Evolutionary conservation across 2,113 vertebrate genomes (phyloP).

Genomic region (Carlito syrichta): DNA sequence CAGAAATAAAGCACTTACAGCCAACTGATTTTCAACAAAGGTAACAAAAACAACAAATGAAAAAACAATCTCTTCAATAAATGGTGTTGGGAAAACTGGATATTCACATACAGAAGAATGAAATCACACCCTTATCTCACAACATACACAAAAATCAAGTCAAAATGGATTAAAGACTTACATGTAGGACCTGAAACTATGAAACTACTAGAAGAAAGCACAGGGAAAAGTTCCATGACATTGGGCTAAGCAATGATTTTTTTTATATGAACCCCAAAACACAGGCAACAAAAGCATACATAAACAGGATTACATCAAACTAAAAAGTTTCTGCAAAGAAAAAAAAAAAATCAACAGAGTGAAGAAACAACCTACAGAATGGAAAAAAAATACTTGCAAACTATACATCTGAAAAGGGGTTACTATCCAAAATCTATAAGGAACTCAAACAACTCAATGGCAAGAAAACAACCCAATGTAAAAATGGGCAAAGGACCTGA

Average conservation of each 20-base stretch:
- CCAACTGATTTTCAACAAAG: not conserved
- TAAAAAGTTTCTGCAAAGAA: not conserved
- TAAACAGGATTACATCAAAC: not conserved
- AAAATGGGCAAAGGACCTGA: not conserved
- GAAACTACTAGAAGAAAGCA: not conserved
- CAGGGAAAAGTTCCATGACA: not conserved
- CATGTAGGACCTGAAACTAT: not conserved
- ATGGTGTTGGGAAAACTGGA: not conserved
- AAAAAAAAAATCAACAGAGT: not conserved
- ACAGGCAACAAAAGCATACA: not conserved
- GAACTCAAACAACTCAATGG: not conserved
- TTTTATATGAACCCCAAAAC: not conserved
- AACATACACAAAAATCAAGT: not conserved
- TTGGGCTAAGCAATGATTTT: not conserved
- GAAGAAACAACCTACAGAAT: not conserved
- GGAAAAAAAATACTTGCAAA: not conserved
- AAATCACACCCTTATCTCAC: not conserved
- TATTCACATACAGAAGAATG: not conserved
- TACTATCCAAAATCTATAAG: not conserved
- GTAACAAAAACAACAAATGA: not conserved
- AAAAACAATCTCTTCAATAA: not conserved
- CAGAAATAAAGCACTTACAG: not conserved
- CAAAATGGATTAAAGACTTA: not conserved
- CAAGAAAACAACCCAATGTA: not conserved
- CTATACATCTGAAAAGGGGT: not conserved